Conservation (phyloP, 2,113 vertebrate genomes). For the Bubalus kerabau region DNA sequence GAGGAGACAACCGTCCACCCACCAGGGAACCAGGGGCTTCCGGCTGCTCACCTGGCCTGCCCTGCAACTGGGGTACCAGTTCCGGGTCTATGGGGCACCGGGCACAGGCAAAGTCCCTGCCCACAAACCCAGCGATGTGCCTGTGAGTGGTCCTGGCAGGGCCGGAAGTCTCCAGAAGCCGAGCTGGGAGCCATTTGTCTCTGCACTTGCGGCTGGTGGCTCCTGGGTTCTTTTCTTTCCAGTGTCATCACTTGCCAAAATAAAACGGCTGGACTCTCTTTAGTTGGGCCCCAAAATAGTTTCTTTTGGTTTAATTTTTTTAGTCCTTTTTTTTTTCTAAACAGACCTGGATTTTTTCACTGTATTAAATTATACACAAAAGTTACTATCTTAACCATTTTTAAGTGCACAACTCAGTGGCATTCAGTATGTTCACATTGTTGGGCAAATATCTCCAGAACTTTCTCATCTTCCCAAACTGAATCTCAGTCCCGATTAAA, state of each 20-base stretch:
- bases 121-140: neutral
- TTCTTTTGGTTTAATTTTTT: neutral
- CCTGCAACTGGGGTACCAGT: neutral
- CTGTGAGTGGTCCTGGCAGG: neutral
- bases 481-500: neutral
- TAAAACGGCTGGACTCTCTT: neutral
- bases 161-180: neutral
- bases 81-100: neutral
- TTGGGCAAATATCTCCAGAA: neutral
- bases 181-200: neutral
- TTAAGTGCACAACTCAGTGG: neutral
- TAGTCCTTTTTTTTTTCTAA: neutral
- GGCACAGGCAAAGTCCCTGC: neutral
- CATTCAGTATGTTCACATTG: neutral
- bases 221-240: neutral
- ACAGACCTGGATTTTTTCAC: neutral
- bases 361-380: neutral
- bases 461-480: neutral
- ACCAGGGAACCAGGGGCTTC: neutral
- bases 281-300: neutral
- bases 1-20: neutral
- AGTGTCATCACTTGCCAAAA: neutral
- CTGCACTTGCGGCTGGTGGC: neutral
- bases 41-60: neutral
- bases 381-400: neutral